phyloP scores from a whole-genome alignment of 2,888 invertebrate species.

The Cryptocephalus moraei region DNA sequence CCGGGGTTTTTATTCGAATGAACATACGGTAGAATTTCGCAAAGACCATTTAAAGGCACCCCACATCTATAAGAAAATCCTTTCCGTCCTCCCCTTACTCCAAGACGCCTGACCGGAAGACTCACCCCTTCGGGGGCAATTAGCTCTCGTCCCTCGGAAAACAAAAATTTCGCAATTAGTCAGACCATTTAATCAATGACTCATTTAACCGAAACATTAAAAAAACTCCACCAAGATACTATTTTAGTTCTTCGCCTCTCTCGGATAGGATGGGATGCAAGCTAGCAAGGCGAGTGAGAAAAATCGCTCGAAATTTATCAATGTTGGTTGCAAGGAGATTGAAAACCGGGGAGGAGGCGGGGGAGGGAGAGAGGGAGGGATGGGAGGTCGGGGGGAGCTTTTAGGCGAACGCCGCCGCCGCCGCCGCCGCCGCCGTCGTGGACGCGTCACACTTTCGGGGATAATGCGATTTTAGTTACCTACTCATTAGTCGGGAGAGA shows the following conservation, averaged over 20 bases:
- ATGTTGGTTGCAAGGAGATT: conserved; percentile 37
- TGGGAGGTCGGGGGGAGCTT: no score
- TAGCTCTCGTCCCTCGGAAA: no score
- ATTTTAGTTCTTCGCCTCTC: conserved; percentile 30
- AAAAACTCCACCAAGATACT: conserved; percentile 11
- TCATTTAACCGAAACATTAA: conserved; percentile 25
- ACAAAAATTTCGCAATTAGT: conserved; percentile 22
- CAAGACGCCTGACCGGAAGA: no score
- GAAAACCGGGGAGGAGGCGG: conserved; percentile 31
- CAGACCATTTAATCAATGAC: conserved; percentile 29
- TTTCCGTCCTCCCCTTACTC: no score
- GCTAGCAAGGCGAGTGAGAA: conserved; percentile 38
- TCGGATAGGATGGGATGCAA: conserved; percentile 29
- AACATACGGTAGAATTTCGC: no score
- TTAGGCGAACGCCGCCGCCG: no score
- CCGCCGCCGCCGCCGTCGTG: not conserved
- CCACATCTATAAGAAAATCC: no score
- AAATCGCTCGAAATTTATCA: conserved; percentile 47
- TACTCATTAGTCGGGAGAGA: conserved; percentile 30
- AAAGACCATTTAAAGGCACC: no score
- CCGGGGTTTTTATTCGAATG: no score
- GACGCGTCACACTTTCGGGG: conserved; percentile 20
- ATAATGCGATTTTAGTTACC: conserved; percentile 37
- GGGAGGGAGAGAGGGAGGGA: conserved; percentile 19
- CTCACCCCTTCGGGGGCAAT: no score